These are phyloP conservation scores for Upupa epops DNA, from an alignment of 2,113 vertebrate genomes.

Conservation along the genomic window DNA sequence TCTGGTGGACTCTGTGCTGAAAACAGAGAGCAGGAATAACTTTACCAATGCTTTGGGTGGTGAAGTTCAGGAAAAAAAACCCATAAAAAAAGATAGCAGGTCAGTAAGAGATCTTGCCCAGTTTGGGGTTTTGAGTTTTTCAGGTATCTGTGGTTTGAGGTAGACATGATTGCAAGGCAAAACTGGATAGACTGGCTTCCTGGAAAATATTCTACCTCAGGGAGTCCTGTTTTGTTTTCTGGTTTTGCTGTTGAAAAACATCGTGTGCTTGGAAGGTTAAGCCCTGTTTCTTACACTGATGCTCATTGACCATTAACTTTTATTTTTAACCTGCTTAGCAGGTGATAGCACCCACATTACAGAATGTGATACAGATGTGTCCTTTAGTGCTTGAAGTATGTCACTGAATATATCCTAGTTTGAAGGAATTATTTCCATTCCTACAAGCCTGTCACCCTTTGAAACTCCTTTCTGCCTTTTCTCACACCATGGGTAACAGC, in stretches of 20 bases:
- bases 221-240: background rate
- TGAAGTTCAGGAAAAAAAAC: background rate
- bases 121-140: background rate
- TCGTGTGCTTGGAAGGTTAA: background rate
- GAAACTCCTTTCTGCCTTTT: background rate
- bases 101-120: background rate
- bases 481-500: background rate
- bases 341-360: background rate
- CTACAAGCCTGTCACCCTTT: background rate
- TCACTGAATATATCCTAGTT: background rate
- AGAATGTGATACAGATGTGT: background rate
- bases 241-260: background rate
- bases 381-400: background rate
- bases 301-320: background rate
- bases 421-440: background rate
- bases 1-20: background rate
- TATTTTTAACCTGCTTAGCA: background rate
- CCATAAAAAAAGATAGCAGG: background rate
- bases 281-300: accelerated
- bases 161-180: background rate
- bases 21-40: background rate
- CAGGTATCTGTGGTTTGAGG: background rate
- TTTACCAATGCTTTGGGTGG: accelerated
- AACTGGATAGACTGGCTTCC: background rate
- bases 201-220: background rate